A percentile compares a stretch with the other conserved stretches of the same genome.
These are phyloP conservation scores for Tyria jacobaeae DNA, from an alignment of 2,888 invertebrate genomes.

Conservation along the genomic window DNA sequence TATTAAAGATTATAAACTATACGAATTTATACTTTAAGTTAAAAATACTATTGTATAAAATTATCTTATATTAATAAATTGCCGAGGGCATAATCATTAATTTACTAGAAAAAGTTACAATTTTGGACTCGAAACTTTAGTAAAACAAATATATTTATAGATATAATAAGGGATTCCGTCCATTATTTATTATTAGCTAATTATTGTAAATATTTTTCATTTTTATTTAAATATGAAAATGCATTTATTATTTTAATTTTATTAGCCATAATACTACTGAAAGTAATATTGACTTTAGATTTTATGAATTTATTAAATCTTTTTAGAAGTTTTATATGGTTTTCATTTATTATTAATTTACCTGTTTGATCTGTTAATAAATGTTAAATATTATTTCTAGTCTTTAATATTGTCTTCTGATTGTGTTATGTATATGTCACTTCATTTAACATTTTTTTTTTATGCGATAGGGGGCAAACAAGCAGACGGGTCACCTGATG, in stretches of 20 bases:
- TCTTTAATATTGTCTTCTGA: too few species aligned
- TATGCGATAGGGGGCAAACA: too few species aligned
- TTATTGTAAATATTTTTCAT: constrained; percentile 60
- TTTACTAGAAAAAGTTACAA: constrained; percentile 30
- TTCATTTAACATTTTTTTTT: too few species aligned
- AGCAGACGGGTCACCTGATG: too few species aligned
- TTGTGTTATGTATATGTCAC: too few species aligned
- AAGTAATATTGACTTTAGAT: constrained; percentile 42
- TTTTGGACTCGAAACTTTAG: constrained; percentile 23
- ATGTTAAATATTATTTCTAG: too few species aligned
- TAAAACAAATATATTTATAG: constrained; percentile 25
- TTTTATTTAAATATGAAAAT: constrained; percentile 52
- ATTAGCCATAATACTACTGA: constrained; percentile 66
- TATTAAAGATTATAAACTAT: constrained; percentile 27
- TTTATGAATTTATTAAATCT: constrained; percentile 57
- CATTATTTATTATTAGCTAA: constrained; percentile 60
- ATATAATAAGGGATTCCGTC: constrained; percentile 48
- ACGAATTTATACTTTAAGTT: constrained; percentile 47
- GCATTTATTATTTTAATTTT: constrained; percentile 76
- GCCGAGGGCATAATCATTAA: constrained; percentile 34
- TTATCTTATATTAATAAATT: constrained; percentile 26
- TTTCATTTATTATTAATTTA: constrained; percentile 18
- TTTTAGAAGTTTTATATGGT: constrained; percentile 36
- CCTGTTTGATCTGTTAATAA: background rate
- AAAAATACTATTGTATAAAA: constrained; percentile 44